Conservation (phyloP, 2,888 invertebrate species). For the Apotomis capreana region DNA sequence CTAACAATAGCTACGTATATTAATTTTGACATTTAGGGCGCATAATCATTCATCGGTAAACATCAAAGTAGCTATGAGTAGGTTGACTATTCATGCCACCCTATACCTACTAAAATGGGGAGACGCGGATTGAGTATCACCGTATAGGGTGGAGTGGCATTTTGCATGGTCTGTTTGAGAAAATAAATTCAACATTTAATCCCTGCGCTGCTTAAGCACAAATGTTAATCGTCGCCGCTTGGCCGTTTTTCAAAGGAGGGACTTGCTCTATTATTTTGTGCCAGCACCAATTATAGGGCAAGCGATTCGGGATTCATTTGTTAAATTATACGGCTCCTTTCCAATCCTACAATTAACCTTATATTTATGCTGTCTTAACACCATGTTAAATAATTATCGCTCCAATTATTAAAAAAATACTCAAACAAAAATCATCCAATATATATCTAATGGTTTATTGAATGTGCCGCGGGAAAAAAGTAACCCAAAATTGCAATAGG, state of each 20-base stretch:
- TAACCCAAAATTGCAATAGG: conserved; percentile 57
- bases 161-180: conserved; percentile 40
- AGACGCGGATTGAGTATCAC: conserved; percentile 39
- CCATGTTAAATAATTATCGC: conserved; percentile 3
- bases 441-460: conserved; percentile 34
- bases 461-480: conserved; percentile 53
- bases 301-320: conserved; percentile 14
- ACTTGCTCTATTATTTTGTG: conserved; percentile 26
- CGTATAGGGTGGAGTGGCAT: conserved; percentile 33
- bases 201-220: conserved; percentile 31
- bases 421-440: conserved; percentile 34
- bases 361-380: conserved; percentile 2
- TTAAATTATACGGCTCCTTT: conserved; percentile 13
- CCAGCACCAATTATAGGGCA: conserved; percentile 14
- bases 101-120: conserved; percentile 36
- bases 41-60: conserved; percentile 39
- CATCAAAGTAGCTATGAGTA: conserved; percentile 38
- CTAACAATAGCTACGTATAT: conserved; percentile 38
- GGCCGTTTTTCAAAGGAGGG: conserved; percentile 23
- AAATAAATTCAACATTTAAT: conserved; percentile 39
- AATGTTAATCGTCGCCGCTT: conserved; percentile 38
- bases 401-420: conserved; percentile 31
- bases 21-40: conserved; percentile 42
- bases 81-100: conserved; percentile 34
- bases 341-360: conserved; percentile 27